Evolutionary conservation across 1,140 invertebrate genomes (phyloP).

Genomic region (Drosophila repletoides): DNA sequence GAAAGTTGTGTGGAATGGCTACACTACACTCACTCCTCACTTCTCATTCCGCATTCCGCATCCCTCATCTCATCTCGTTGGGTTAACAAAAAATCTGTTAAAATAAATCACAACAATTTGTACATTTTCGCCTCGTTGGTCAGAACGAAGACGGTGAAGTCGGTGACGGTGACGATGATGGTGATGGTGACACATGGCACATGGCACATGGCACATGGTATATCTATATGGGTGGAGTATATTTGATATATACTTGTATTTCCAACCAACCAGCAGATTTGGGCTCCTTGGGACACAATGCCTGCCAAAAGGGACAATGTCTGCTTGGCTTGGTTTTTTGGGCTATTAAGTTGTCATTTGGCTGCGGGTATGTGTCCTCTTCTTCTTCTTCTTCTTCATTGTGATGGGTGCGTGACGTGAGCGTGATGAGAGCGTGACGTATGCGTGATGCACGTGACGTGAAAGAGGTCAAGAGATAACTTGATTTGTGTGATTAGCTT

Average conservation of each 20-base stretch:
- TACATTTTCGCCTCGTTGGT: constrained; percentile 77
- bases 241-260: too few relatives aligned
- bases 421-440: too few relatives aligned
- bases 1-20: not conserved
- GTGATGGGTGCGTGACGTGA: too few relatives aligned
- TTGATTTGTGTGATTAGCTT: too few relatives aligned
- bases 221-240: too few relatives aligned
- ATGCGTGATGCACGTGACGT: too few relatives aligned
- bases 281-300: not conserved
- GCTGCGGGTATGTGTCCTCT: constrained; percentile 49
- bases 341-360: constrained; percentile 77
- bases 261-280: constrained; percentile 42
- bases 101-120: constrained; percentile 80
- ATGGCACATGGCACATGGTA: not conserved
- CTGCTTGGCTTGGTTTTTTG: constrained; percentile 62
- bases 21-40: too few relatives aligned
- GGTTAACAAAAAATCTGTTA: constrained; percentile 78
- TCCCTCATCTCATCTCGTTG: too few relatives aligned
- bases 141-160: not conserved
- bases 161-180: constrained; percentile 49
- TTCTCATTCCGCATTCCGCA: too few relatives aligned
- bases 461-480: too few relatives aligned
- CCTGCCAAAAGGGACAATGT: constrained; percentile 58
- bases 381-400: too few relatives aligned
- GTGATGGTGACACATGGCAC: constrained; percentile 54